phyloP scores from a whole-genome alignment of 2,888 invertebrate genomes.

The Barypeithes pellucidus region DNA sequence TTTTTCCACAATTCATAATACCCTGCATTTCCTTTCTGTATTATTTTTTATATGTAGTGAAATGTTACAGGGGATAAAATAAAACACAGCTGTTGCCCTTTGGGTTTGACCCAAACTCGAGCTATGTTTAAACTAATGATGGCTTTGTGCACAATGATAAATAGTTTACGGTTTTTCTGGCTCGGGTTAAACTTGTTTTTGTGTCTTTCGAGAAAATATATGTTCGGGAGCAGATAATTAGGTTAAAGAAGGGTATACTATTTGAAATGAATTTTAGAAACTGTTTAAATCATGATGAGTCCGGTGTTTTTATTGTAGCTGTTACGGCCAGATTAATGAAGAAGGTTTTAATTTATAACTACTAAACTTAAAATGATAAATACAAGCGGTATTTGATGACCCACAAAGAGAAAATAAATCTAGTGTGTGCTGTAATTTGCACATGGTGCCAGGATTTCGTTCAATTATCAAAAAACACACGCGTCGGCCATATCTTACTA shows the following conservation, averaged over 20 bases:
- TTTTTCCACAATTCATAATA: not conserved
- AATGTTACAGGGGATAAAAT: conserved; percentile 46
- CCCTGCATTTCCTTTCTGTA: conserved; percentile 36
- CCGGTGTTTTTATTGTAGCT: too few relatives aligned
- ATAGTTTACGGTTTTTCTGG: conserved; percentile 44
- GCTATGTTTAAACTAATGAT: conserved; percentile 50
- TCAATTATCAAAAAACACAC: too few relatives aligned
- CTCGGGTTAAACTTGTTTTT: conserved; percentile 4
- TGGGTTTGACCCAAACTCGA: conserved; percentile 44
- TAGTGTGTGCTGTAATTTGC: too few relatives aligned
- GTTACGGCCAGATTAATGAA: too few relatives aligned
- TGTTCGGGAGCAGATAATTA: conserved; percentile 2
- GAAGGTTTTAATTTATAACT: too few relatives aligned
- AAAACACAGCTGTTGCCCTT: conserved; percentile 52
- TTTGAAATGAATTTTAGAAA: too few relatives aligned
- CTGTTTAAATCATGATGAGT: too few relatives aligned
- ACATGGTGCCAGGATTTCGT: too few relatives aligned
- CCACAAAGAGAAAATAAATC: too few relatives aligned
- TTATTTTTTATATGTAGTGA: conserved; percentile 26
- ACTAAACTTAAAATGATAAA: too few relatives aligned
- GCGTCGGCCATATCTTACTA: too few relatives aligned
- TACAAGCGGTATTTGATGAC: too few relatives aligned
- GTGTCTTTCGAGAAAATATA: not conserved
- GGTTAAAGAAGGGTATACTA: conserved; percentile 1
- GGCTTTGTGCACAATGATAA: conserved; percentile 43